Percentiles rank a stretch among this genome's conserved stretches.
phyloP scores from a whole-genome alignment of 2,888 invertebrate genomes.

The Hartigia nigra region DNA sequence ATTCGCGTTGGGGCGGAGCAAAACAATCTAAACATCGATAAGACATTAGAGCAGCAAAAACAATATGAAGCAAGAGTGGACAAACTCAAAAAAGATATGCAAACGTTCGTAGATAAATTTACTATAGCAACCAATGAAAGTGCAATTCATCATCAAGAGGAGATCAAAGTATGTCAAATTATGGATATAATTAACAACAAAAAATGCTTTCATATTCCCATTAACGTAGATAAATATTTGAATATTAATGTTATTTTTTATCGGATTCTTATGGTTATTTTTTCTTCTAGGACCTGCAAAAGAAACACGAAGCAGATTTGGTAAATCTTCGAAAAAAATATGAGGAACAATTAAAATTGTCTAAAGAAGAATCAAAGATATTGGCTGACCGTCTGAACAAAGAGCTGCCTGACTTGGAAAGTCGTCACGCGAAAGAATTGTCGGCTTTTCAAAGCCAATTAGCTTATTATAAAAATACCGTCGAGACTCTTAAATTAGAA shows the following conservation, averaged over 20 bases:
- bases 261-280: background rate
- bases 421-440: constrained; percentile 56
- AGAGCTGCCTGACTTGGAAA: constrained; percentile 50
- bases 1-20: constrained; percentile 45
- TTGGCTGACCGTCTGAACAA: constrained; percentile 48
- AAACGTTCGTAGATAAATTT: constrained; percentile 54
- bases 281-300: constrained; percentile 39
- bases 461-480: constrained; percentile 53
- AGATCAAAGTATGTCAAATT: constrained; percentile 41
- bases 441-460: constrained; percentile 56
- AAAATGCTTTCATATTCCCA: background rate
- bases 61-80: constrained; percentile 55
- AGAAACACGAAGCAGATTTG: constrained; percentile 47
- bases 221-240: background rate
- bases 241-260: constrained; percentile 12
- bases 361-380: constrained; percentile 47
- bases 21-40: constrained; percentile 42
- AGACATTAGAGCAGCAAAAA: constrained; percentile 51
- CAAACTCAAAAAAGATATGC: constrained; percentile 59
- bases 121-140: constrained; percentile 47
- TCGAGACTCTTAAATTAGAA: constrained; percentile 55
- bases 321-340: constrained; percentile 43
- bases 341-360: constrained; percentile 46
- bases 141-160: constrained; percentile 45
- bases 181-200: background rate